Base-by-base conservation (phyloP, 2,888 invertebrate genomes). In the Ennomos erosarius region DNA sequence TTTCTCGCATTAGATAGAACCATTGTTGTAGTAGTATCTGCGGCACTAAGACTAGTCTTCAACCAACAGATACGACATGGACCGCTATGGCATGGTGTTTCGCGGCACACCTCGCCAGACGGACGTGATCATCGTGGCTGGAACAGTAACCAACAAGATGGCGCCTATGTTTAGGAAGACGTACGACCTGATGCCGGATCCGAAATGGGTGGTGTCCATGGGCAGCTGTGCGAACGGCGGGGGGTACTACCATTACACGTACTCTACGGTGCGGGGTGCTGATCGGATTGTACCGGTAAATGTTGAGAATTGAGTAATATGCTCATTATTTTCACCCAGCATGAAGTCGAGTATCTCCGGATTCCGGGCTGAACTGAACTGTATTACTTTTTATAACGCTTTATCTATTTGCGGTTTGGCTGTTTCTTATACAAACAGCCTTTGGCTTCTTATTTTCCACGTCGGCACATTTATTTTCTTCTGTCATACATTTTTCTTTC, bases 141-240 rank as follows among this genome's bases (percentile, higher is more conserved):
- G 99, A 10, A 99, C 99, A 0, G 93, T 99, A 51, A 99, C 99
- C 48, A 99, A 99, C 90, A 99, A 99, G 93, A 99, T 99, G 99
- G 99, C 99, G 50, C 99, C 99, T 5, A 96, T 98, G 16, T 90
- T 99, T 16, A 94, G 99, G 63, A 98, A 98, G 92, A 97, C 99
- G 10, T 99, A 98, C 79, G 99, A 99, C 93, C 96, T 98, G 93
- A 99, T 99, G 99, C 96, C 97, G 11, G 98, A 98, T 64, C 99
- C 99, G 0, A 94, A 96, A 73, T 99, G 98, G 98, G 99, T 99
- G 10, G 97, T 99, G 77, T 99, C 99, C 0, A 99, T 99, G 99
- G 99, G 99, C 40, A 99, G 98, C 81, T 99, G 99, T 90, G 99
- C 99, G 9, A 99, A 99, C 84, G 99, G 99, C 37, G 99, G 99